phyloP scores from a whole-genome alignment of 2,888 invertebrate genomes.

The Macrophya alboannulata region DNA sequence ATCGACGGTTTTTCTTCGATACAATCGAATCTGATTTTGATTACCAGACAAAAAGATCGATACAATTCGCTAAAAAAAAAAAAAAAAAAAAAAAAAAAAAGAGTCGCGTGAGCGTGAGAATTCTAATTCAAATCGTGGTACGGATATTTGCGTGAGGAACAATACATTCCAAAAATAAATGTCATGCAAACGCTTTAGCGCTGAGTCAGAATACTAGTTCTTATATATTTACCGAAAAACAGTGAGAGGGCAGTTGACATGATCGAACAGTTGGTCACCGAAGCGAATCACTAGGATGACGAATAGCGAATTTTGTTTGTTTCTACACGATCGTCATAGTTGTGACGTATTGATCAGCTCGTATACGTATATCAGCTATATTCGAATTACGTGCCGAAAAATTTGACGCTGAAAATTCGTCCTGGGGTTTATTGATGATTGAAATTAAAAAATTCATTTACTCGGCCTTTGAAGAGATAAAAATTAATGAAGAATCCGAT shows the following conservation, averaged over 20 bases:
- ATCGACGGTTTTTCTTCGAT: background rate
- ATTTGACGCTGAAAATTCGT: background rate
- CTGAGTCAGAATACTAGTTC: conserved; percentile 4
- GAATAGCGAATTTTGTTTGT: background rate
- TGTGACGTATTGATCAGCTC: conserved; percentile 21
- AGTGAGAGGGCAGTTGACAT: background rate
- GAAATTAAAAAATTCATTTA: background rate
- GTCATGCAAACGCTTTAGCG: background rate
- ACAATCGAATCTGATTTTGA: no score
- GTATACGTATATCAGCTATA: background rate
- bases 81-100: no score
- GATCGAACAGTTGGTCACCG: background rate
- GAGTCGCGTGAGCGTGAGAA: background rate
- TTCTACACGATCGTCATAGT: background rate
- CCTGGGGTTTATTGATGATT: no score
- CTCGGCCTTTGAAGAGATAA: background rate
- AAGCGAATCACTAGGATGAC: conserved; percentile 19
- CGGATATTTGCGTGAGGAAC: background rate
- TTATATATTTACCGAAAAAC: background rate
- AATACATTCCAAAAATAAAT: conserved; percentile 15
- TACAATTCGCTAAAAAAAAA: background rate
- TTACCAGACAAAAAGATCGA: background rate
- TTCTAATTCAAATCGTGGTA: background rate
- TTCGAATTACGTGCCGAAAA: background rate
- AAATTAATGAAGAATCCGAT: background rate